Conservation (phyloP, 2,888 invertebrate species). For the Dermolepida albohirtum region DNA sequence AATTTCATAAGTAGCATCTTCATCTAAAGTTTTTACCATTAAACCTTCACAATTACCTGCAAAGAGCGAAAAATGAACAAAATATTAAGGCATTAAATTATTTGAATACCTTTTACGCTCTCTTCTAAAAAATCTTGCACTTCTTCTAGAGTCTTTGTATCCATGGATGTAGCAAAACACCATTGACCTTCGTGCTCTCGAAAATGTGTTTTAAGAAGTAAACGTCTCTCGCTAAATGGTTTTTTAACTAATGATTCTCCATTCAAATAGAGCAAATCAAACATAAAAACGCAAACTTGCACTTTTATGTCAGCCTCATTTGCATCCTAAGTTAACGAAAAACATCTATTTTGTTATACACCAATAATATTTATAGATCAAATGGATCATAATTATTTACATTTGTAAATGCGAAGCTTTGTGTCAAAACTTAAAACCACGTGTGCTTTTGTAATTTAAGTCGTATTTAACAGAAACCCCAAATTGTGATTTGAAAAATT, state of each 20-base stretch:
- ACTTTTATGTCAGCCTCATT: conserved; percentile 81
- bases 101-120: conserved; percentile 80
- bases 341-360: neutral
- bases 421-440: no score
- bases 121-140: conserved; percentile 95
- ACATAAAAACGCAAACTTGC: conserved; percentile 91
- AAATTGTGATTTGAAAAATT: no score
- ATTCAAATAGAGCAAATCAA: conserved; percentile 94
- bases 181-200: conserved; percentile 82
- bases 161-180: conserved; percentile 85
- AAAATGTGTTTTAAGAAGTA: conserved; percentile 78
- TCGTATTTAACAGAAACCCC: no score
- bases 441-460: no score
- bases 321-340: conserved; percentile 71
- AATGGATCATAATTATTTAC: no score
- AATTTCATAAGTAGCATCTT: conserved; percentile 95
- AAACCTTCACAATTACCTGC: conserved; percentile 96
- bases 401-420: no score
- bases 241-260: conserved; percentile 84
- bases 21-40: conserved; percentile 95
- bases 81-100: conserved; percentile 29
- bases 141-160: conserved; percentile 89
- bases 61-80: neutral
- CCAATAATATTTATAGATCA: no score
- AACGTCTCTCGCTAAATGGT: conserved; percentile 81